Evolutionary conservation across 1,140 invertebrate species (phyloP).

Genomic region (Lithobius niger): DNA sequence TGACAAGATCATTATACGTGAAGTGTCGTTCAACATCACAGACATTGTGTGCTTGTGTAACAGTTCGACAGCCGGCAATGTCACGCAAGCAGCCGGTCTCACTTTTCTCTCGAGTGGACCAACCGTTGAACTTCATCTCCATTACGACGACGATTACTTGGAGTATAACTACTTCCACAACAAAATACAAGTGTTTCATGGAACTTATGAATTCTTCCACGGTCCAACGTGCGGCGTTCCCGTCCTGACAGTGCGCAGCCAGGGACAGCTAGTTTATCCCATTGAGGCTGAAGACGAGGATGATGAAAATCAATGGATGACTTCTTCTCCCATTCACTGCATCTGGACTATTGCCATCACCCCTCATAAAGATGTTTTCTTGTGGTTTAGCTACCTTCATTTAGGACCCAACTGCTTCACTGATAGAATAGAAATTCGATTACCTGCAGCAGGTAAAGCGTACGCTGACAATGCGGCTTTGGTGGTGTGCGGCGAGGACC

Average conservation of each 20-base stretch:
- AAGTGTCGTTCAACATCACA: constrained; percentile 16
- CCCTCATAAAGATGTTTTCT: constrained; percentile 62
- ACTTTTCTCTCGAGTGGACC: constrained; percentile 55
- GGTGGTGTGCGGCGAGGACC: constrained; percentile 6
- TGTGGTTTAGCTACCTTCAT: constrained; percentile 60
- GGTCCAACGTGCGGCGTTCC: constrained; percentile 73
- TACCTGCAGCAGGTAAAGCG: background rate
- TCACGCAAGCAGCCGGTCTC: constrained; percentile 15
- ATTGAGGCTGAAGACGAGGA: background rate
- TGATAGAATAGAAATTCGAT: constrained; percentile 8
- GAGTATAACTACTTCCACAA: constrained; percentile 52
- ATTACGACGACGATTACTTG: constrained; percentile 64
- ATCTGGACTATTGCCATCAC: constrained; percentile 64
- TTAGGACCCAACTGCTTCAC: constrained; percentile 1
- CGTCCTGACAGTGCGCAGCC: constrained; percentile 53
- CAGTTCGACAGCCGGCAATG: constrained; percentile 5
- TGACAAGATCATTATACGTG: constrained; percentile 49
- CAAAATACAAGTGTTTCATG: constrained; percentile 48
- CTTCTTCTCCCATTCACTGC: constrained; percentile 48
- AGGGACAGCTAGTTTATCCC: constrained; percentile 71
- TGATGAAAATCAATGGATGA: background rate
- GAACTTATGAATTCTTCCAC: constrained; percentile 72
- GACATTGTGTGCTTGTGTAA: constrained; percentile 19
- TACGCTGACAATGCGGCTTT: constrained; percentile 1
- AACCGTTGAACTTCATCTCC: constrained; percentile 57